Evolutionary conservation across 2,888 invertebrate genomes (phyloP), one percentile per base, ranked within the genome.

Genomic region (Gymnoscelis rufifasciata): DNA sequence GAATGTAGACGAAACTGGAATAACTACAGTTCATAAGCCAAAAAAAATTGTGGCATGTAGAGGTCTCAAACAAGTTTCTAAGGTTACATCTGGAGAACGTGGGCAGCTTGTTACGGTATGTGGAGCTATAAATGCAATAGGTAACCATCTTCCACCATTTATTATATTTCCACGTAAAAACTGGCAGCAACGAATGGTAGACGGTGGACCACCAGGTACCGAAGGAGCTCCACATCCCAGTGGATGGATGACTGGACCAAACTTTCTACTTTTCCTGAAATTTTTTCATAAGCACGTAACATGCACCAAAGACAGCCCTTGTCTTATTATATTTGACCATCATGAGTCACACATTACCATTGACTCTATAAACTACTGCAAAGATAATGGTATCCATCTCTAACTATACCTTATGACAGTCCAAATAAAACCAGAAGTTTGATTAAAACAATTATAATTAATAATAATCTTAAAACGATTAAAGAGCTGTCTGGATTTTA

Each of bases 31-130:
- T 0, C 63, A 60, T 27, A 62, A 53, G 12, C 59, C 62, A 0
- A 48, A 60, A 7, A 47, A 38, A 46, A 31, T 64, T 3, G 14
- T 64, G n/a, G 54, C 60, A 5, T 50, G 48, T 39, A 36, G 46
- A 11, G 60, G 57, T 0, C 11, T 6, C 0, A 47, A 54, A 7
- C 69, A 73, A 51, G 68, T 75, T 0, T 70, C 68, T 7, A 51
- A 68, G 38, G 7, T 71, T 0, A 69, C 69, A 3, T 72, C 72
- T n/a, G 67, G 63, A 0, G 75, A 78, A 55, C 54, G 70, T 19
- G 74, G 74, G 0, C 66, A 68, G 7, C 47, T 66, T 6, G 62
- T 66, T 0, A 68, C 70, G 52, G 51, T 76, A 26, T 59, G 65
- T 6, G 51, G 56, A 41, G 71, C 73, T 19, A 64, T 59, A 3